Conservation (phyloP, 2,888 invertebrate species). For the Pristionchus entomophagus region DNA sequence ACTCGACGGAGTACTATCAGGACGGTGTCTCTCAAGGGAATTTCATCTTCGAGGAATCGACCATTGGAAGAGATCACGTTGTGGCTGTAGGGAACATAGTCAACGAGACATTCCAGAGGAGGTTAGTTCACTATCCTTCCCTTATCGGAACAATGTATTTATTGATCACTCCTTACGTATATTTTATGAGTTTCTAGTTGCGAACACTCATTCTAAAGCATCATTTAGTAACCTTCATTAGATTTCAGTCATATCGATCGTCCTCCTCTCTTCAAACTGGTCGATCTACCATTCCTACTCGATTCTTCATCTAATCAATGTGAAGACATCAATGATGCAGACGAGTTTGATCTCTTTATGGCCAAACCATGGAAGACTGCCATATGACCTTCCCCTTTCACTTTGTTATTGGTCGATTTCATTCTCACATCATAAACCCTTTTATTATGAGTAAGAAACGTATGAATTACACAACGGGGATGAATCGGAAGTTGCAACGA, state of each 20-base stretch:
- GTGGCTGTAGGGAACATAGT: slow-evolving; percentile 68
- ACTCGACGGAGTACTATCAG: slow-evolving; percentile 64
- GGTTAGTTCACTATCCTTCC: not conserved
- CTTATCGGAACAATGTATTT: too few species aligned
- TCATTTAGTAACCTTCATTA: too few species aligned
- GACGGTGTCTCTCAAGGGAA: slow-evolving; percentile 57
- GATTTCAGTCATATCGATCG: not conserved
- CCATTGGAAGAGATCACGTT: slow-evolving; percentile 68
- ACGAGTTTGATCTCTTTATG: slow-evolving; percentile 60
- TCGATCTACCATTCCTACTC: slow-evolving; percentile 41
- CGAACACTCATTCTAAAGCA: too few species aligned
- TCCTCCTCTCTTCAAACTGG: slow-evolving; percentile 1
- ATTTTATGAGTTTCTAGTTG: too few species aligned
- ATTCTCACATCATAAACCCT: too few species aligned
- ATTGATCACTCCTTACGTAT: too few species aligned
- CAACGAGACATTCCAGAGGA: not conserved
- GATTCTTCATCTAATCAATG: not conserved
- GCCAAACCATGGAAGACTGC: slow-evolving; percentile 57
- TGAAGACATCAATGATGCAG: slow-evolving; percentile 51
- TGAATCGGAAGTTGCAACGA: not conserved
- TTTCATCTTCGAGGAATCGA: slow-evolving; percentile 73
- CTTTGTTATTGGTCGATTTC: not conserved
- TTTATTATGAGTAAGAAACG: slow-evolving; percentile 17
- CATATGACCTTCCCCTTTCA: not conserved
- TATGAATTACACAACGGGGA: not conserved